Evolutionary conservation across 2,113 vertebrate genomes (phyloP).

Genomic region (Myotis yumanensis): DNA sequence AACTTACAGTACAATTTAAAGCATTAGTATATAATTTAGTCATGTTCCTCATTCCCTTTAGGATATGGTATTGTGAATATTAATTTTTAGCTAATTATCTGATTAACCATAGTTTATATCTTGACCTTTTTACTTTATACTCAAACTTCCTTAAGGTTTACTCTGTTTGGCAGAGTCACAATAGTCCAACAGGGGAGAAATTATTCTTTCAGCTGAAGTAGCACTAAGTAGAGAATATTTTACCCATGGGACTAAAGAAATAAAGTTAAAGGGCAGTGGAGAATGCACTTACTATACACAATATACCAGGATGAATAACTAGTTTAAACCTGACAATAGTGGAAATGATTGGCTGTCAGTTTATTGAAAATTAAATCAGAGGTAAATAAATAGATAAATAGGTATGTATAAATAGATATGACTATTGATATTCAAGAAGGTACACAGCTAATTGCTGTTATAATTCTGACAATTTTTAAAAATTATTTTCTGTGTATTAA

Average conservation of each 20-base stretch:
- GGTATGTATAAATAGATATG: not conserved
- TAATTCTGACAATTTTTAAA: not conserved
- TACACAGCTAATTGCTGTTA: not conserved
- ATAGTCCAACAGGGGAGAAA: not conserved
- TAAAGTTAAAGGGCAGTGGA: not conserved
- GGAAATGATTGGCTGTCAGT: not conserved
- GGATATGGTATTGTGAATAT: not conserved
- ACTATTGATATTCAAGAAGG: not conserved
- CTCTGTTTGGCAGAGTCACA: not conserved
- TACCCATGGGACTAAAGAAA: slow-evolving; percentile 5
- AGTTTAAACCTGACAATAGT: not conserved
- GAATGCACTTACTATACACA: not conserved
- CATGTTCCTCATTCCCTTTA: not conserved
- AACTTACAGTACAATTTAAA: not conserved
- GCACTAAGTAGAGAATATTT: slow-evolving; percentile 39
- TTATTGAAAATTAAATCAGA: not conserved
- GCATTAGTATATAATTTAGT: not conserved
- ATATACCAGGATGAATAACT: not conserved
- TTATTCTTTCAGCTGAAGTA: slow-evolving; percentile 30
- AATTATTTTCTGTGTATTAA: not conserved
- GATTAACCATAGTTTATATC: not conserved
- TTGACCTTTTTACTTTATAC: not conserved
- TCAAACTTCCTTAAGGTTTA: not conserved
- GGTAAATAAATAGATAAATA: not conserved
- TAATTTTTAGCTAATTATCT: not conserved